These are phyloP conservation scores for Zophobas atratus DNA, from an alignment of 1,140 invertebrate genomes.

Conservation along the genomic window DNA sequence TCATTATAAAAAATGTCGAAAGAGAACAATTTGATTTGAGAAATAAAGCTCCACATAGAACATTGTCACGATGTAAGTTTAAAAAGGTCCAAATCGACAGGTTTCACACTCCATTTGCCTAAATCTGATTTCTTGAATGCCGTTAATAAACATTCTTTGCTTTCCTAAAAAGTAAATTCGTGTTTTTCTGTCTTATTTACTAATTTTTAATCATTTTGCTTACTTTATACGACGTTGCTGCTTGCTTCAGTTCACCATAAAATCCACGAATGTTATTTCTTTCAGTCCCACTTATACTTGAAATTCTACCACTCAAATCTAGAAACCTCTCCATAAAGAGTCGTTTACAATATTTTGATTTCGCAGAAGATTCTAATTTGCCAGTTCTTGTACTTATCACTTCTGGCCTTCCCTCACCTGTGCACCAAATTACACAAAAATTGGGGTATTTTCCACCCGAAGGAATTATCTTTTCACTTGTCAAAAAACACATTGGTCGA, in stretches of 20 bases:
- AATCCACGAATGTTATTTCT: no score
- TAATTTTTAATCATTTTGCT: neutral
- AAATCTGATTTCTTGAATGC: constrained; percentile 86
- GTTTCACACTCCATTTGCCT: constrained; percentile 91
- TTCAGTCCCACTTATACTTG: no score
- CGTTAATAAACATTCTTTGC: constrained; percentile 82
- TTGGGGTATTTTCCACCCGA: no score
- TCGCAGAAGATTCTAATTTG: no score
- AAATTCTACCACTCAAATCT: no score
- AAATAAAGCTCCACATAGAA: neutral
- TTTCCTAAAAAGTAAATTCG: constrained; percentile 70
- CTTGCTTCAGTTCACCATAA: constrained; percentile 68
- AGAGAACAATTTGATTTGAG: neutral
- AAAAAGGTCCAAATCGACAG: constrained; percentile 92
- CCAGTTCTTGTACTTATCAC: no score
- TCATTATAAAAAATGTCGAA: neutral
- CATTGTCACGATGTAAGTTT: constrained; percentile 42
- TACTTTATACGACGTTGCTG: constrained; percentile 70
- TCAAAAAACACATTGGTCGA: no score
- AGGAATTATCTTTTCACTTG: no score
- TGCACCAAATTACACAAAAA: no score
- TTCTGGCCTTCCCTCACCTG: no score
- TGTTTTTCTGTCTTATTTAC: neutral
- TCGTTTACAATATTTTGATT: no score
- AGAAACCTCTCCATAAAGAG: no score